These are phyloP conservation scores for Melopsittacus undulatus DNA, from an alignment of 2,797 vertebrate species.

Conservation along the genomic window DNA sequence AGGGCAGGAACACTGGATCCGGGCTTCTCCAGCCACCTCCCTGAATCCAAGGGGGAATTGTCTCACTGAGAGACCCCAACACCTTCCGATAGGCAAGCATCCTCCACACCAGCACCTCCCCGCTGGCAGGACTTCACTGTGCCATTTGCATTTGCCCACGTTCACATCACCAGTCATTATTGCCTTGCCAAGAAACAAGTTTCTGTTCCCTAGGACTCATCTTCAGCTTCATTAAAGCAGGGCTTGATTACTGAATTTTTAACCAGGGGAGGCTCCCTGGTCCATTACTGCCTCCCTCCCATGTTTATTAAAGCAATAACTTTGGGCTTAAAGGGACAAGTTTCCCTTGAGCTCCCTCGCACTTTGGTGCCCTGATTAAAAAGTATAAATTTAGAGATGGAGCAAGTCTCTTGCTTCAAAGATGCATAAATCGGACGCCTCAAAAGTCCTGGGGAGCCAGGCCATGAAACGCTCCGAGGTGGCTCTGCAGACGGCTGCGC, in stretches of 20 bases:
- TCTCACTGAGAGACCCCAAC: not conserved
- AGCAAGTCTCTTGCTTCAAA: conserved; percentile 1
- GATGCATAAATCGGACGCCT: not conserved
- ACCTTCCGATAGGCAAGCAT: accelerated
- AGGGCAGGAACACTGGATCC: accelerated
- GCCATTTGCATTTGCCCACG: not conserved
- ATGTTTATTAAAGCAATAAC: conserved; percentile 74
- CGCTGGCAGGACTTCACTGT: accelerated
- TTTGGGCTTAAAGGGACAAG: conserved; percentile 62
- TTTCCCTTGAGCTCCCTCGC: conserved; percentile 34
- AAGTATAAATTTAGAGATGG: conserved; percentile 57
- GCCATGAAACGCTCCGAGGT: not conserved
- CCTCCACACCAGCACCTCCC: not conserved
- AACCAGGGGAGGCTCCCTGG: conserved; percentile 23
- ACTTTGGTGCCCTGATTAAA: conserved; percentile 62
- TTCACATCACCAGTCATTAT: not conserved
- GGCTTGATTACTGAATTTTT: conserved; percentile 5
- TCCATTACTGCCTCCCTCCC: not conserved
- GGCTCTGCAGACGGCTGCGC: accelerated
- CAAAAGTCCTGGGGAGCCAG: not conserved
- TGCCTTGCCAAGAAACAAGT: not conserved
- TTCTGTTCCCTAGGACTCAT: not conserved
- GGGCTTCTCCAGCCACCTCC: not conserved
- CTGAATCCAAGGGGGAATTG: not conserved
- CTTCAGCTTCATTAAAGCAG: conserved; percentile 21